phyloP scores from a whole-genome alignment of 2,888 invertebrate genomes.

The Drosophila kuntzei region DNA sequence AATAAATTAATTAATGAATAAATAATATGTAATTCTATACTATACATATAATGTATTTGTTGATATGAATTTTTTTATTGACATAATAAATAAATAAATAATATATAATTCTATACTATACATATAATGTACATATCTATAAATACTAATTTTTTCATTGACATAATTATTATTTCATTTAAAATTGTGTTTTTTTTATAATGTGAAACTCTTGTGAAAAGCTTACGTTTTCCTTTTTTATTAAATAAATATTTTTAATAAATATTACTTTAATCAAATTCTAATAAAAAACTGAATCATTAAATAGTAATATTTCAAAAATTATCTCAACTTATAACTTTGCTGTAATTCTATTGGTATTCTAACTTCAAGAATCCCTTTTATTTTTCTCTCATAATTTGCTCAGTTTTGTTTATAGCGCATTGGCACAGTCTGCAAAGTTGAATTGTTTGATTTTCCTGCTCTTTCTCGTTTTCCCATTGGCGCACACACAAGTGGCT shows the following conservation, averaged over 20 bases:
- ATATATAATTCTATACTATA: too few species aligned
- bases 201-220: not conserved
- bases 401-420: slow-evolving; percentile 24
- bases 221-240: not conserved
- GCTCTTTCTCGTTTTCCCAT: slow-evolving; percentile 5
- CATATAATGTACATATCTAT: too few species aligned
- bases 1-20: too few species aligned
- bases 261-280: not conserved
- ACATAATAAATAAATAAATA: too few species aligned
- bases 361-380: not conserved
- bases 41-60: too few species aligned
- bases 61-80: too few species aligned
- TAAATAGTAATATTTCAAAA: not conserved
- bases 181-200: not conserved
- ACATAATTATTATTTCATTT: not conserved
- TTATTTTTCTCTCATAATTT: not conserved
- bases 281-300: not conserved
- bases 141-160: not conserved
- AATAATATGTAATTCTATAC: too few species aligned
- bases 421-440: slow-evolving; percentile 2
- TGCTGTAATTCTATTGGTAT: not conserved
- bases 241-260: not conserved
- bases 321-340: not conserved
- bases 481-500: slow-evolving; percentile 62
- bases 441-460: not conserved